Conservation (phyloP, 2,113 vertebrate genomes). For the Syngnathoides biaculeatus region DNA sequence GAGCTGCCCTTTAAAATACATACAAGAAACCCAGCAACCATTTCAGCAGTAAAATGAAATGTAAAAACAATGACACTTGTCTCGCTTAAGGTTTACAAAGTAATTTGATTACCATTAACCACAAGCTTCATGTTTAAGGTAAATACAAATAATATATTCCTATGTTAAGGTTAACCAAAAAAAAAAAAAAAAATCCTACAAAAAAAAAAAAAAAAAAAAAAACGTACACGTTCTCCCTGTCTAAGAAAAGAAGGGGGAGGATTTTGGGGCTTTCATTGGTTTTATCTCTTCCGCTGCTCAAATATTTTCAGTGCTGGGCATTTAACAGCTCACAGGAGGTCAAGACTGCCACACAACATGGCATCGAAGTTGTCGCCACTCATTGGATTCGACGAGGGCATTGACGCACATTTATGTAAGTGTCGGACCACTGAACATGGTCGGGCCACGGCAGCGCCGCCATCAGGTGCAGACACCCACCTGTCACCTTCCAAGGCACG, state of each 20-base stretch:
- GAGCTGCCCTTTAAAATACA: slow-evolving; percentile 84
- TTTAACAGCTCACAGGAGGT: slow-evolving; percentile 67
- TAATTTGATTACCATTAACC: slow-evolving; percentile 74
- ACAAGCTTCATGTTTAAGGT: slow-evolving; percentile 77
- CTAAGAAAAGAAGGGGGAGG: slow-evolving; percentile 37
- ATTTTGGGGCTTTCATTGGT: slow-evolving; percentile 46
- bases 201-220: slow-evolving; percentile 83
- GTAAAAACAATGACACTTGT: slow-evolving; percentile 65
- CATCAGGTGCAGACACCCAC: slow-evolving; percentile 62
- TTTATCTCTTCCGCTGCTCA: slow-evolving; percentile 24
- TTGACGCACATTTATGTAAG: slow-evolving; percentile 59
- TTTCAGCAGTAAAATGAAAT: slow-evolving; percentile 82
- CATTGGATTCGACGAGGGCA: slow-evolving; percentile 69
- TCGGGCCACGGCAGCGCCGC: slow-evolving; percentile 30
- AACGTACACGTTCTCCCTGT: slow-evolving; percentile 83
- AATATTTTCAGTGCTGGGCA: slow-evolving; percentile 34
- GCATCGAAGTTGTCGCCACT: slow-evolving; percentile 61
- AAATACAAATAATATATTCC: slow-evolving; percentile 77
- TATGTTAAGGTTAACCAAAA: slow-evolving; percentile 64
- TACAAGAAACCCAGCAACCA: slow-evolving; percentile 81
- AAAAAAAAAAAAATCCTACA: slow-evolving; percentile 70
- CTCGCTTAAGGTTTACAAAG: slow-evolving; percentile 73
- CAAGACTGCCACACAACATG: slow-evolving; percentile 68
- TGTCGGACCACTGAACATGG: slow-evolving; percentile 50
- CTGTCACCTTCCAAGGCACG: slow-evolving; percentile 75